phyloP scores from a whole-genome alignment of 2,797 vertebrate genomes.

The Bucorvus abyssinicus region DNA sequence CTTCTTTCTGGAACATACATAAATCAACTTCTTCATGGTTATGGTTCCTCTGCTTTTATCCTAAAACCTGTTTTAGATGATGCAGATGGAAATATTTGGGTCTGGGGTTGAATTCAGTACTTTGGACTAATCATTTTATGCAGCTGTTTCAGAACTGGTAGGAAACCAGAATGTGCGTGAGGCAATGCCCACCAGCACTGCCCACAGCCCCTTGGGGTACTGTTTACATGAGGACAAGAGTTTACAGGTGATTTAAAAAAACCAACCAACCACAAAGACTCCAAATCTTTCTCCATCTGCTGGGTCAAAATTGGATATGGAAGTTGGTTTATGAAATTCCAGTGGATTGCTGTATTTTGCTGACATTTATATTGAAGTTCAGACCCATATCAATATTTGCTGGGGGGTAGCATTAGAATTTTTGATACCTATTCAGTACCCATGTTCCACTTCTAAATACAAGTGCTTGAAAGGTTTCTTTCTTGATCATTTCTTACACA shows the following conservation, averaged over 20 bases:
- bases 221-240: neutral
- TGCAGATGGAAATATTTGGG: neutral
- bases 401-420: neutral
- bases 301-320: too few species aligned
- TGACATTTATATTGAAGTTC: neutral
- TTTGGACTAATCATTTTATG: neutral
- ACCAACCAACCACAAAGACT: rapidly evolving
- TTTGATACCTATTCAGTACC: neutral
- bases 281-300: neutral
- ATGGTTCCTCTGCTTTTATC: neutral
- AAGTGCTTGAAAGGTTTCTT: neutral
- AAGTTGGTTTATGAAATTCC: neutral
- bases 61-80: neutral
- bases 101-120: neutral
- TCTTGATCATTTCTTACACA: neutral
- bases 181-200: neutral
- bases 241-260: neutral
- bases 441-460: neutral
- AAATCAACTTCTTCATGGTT: neutral
- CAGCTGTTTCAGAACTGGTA: neutral
- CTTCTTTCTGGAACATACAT: neutral
- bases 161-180: neutral
- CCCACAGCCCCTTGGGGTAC: rapidly evolving
- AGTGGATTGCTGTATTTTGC: neutral
- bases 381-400: neutral